Evolutionary conservation across 37 sponge, comb jelly and placozoan genomes (phyloP), one percentile per base, ranked within the genome.

Genomic region (Ianthella basta): DNA sequence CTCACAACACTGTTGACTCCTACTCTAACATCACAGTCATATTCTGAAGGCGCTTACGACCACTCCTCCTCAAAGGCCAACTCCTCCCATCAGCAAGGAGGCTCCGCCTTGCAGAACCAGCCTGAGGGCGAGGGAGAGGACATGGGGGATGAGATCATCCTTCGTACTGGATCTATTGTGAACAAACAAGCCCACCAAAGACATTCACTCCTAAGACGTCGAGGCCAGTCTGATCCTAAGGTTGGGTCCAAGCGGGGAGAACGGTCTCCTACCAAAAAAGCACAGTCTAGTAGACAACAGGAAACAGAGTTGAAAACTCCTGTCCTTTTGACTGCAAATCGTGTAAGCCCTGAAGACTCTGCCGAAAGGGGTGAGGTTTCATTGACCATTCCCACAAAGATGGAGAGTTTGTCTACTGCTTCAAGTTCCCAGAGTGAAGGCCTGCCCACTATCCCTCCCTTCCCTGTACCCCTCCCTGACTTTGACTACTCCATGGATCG

Each of bases 1-100:
- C 78, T 95, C 35, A 87, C 87, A 60, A 90, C 84, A 13, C 70
- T 94, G 25, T 73, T 81, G n/a, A 83, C 88, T 15, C 90, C 93
- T 13, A 57, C 86, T 12, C 20, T 88, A 18, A 1, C 72, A 14
- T 89, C 92, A 30, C 37, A 63, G 33, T 54, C 84, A 24, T 68
- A 59, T 27, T 39, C 25, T 29, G 41, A 50, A 16, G 38, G 36
- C 23, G 18, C 57, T 12, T 29, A 85, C 55, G 44, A 15, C 29
- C 79, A 25, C 19, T 64, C 13, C 10, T n/a, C n/a, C n/a, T n/a
- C n/a, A n/a, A 65, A 1, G 66, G 64, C 19, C 59, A 75, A 12
- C 59, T 41, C 4, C 15, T 85, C 40, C 72, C 35, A 20, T 39
- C 15, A 19, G 37, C 68, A 29, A 32, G 66, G 30, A 55, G 73